Evolutionary conservation across 2,797 vertebrate species (phyloP).

Genomic region (Brotula barbata): DNA sequence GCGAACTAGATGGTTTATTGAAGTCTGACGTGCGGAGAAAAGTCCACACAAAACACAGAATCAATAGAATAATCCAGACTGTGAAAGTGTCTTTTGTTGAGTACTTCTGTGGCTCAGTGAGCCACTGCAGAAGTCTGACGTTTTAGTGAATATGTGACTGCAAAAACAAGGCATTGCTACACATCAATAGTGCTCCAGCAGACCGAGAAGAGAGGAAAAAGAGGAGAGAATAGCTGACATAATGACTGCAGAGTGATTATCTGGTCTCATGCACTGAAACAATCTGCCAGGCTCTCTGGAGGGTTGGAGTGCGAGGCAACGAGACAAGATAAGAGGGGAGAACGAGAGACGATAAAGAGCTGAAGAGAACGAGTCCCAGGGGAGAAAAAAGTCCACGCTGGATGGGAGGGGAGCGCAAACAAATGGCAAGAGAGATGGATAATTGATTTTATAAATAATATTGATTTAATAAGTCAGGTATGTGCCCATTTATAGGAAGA

Average conservation of each 20-base stretch:
- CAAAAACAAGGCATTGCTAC: constrained; percentile 39
- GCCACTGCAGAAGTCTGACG: constrained; percentile 17
- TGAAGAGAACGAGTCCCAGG: constrained; percentile 59
- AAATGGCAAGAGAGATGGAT: constrained; percentile 51
- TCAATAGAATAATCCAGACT: constrained; percentile 41
- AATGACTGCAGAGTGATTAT: constrained; percentile 72
- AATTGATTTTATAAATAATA: constrained; percentile 66
- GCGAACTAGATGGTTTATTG: not conserved
- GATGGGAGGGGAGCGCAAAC: constrained; percentile 46
- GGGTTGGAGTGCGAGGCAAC: constrained; percentile 61
- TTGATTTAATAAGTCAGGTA: constrained; percentile 54
- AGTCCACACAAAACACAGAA: constrained; percentile 3
- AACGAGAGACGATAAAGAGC: constrained; percentile 63
- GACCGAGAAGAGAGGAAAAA: constrained; percentile 24
- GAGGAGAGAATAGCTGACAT: constrained; percentile 51
- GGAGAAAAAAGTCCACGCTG: constrained; percentile 47
- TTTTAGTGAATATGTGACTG: constrained; percentile 33
- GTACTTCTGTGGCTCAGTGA: constrained; percentile 14
- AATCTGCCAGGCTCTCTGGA: constrained; percentile 64
- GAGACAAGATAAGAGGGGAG: constrained; percentile 66
- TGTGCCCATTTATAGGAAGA: constrained; percentile 35
- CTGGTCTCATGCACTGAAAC: constrained; percentile 71
- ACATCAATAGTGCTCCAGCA: constrained; percentile 58
- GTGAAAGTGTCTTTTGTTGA: constrained; percentile 16
- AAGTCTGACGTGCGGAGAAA: constrained; percentile 17